Percentiles rank a stretch among this genome's conserved stretches.
Evolutionary conservation across 2,888 invertebrate species (phyloP).

Genomic region (Dasysyrphus tricinctus): DNA sequence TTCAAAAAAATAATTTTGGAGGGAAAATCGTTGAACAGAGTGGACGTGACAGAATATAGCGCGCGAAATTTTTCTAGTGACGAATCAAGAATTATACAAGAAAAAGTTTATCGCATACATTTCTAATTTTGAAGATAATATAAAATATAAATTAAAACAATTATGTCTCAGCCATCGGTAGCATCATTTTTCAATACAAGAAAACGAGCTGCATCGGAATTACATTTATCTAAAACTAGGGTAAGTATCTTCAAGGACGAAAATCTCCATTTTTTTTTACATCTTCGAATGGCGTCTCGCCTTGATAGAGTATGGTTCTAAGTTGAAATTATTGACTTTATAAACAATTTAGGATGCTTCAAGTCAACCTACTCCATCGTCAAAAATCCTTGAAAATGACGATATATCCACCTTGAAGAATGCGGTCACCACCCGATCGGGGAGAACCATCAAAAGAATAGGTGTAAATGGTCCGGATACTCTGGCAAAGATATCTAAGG

Average conservation of each 20-base stretch:
- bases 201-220: conserved; percentile 89
- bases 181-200: conserved; percentile 90
- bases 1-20: conserved; percentile 79
- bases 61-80: conserved; percentile 53
- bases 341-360: conserved; percentile 49
- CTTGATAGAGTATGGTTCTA: conserved; percentile 30
- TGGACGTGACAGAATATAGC: conserved; percentile 62
- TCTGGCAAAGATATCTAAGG: conserved; percentile 77
- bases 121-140: background rate
- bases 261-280: conserved; percentile 51
- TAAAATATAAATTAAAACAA: conserved; percentile 55
- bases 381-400: conserved; percentile 76
- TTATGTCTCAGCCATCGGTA: conserved; percentile 91
- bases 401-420: conserved; percentile 78
- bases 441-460: conserved; percentile 80
- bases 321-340: conserved; percentile 73
- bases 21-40: conserved; percentile 80
- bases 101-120: conserved; percentile 5
- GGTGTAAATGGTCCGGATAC: conserved; percentile 76
- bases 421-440: conserved; percentile 79
- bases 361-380: conserved; percentile 40
- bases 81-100: conserved; percentile 12
- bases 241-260: conserved; percentile 79
- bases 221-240: conserved; percentile 85
- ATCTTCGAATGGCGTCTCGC: background rate